Evolutionary conservation across 2,113 vertebrate genomes (phyloP).

Genomic region (Himantopus leucocephalus): DNA sequence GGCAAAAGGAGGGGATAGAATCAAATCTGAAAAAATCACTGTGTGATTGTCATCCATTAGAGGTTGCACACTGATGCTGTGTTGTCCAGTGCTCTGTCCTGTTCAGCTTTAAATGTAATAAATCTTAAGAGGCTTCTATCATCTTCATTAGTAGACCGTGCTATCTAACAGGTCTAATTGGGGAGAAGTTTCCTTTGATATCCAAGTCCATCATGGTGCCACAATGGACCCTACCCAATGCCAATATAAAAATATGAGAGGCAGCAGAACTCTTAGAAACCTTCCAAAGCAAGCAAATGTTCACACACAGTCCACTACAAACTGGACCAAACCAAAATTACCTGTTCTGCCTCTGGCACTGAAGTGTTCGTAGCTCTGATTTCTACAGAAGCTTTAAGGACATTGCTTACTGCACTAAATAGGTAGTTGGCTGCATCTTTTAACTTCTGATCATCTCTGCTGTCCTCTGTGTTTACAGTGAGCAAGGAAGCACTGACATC

Average conservation of each 20-base stretch:
- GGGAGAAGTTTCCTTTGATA: not conserved
- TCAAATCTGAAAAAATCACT: not conserved
- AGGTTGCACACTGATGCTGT: not conserved
- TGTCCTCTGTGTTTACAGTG: constrained; percentile 54
- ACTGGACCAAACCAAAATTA: not conserved
- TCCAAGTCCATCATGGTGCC: not conserved
- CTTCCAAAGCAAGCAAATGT: not conserved
- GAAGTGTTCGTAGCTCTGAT: constrained; percentile 1
- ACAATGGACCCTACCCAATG: not conserved
- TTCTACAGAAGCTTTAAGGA: constrained; percentile 79
- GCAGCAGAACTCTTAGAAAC: not conserved
- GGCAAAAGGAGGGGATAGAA: not conserved
- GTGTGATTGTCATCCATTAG: not conserved
- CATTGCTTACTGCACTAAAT: constrained; percentile 83
- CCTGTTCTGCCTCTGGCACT: constrained; percentile 48
- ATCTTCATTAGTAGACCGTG: not conserved
- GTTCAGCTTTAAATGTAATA: not conserved
- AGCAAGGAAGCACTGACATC: constrained; percentile 82
- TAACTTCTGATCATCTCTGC: constrained; percentile 55
- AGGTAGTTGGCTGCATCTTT: constrained; percentile 75
- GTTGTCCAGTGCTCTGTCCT: not conserved
- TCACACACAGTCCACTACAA: not conserved
- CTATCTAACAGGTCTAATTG: not conserved
- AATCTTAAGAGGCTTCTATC: not conserved
- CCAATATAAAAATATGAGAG: not conserved